Base-by-base conservation (phyloP, 1,140 invertebrate genomes). In the Phymorhynchus buccinoides region DNA sequence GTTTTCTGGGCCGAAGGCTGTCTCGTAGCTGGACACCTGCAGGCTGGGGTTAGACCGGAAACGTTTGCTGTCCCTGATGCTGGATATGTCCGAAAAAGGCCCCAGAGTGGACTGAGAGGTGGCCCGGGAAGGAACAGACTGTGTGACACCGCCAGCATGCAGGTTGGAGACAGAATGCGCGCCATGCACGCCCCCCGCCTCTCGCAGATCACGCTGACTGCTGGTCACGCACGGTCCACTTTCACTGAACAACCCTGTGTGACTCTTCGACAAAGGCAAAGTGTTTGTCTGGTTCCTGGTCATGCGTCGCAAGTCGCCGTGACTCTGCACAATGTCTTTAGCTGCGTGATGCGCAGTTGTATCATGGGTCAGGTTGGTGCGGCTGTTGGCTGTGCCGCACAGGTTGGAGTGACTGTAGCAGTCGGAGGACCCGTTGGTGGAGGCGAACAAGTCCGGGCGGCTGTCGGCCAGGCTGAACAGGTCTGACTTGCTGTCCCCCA, bases 1-100 rank as follows among this genome's bases (percentile, higher is more conserved):
- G 79, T 92, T 92, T 48, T 92, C 91, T 12, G 91, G 91, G 12
- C 91, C 90, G 89, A 92, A 91, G 16, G 90, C 90, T 32, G 90
- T 91, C 82, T 92, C 91, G 87, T 89, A 92, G 73, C 87, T 87
- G 6, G 89, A 88, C 16, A 90, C 86, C 66, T 88, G 88, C n/a
- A 88, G 85, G 56, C 87, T 84, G 2, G 87, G 83, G 12, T 77
- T 87, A 2, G 88, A 89, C 0, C 83, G 78, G 82, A 77, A 86
- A 32, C 82, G 87, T 42, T 77, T 84, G 35, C 80, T 85, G 52
- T 35, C 77, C 18, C 77, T 39, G 27, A 80, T 37, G 62, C 73
- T 73, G 41, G 62, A 83, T 3, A 56, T 37, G 52, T 68, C 48
- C 80, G 75, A 81, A 68, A n/a, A 68, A 37, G 0, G 80, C 80